Percentiles rank a stretch among this genome's conserved stretches.
Conservation (phyloP, 1,140 invertebrate species). For the Lordiphosa clarofinis region DNA sequence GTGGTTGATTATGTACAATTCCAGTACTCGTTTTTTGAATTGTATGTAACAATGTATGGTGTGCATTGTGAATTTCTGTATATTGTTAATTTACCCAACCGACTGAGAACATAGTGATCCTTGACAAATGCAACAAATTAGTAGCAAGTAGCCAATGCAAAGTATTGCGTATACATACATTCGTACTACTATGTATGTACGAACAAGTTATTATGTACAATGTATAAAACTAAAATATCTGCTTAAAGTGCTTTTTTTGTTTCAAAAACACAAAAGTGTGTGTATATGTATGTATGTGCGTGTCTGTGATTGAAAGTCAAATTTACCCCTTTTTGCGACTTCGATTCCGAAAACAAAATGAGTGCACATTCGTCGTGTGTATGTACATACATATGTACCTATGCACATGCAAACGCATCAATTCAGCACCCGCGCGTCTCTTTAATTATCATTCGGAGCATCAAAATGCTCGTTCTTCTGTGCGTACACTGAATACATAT, state of each 20-base stretch:
- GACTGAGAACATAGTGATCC: neutral
- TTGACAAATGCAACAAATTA: conserved; percentile 2
- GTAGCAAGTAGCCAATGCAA: neutral
- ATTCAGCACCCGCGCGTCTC: conserved; percentile 12
- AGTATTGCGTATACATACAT: too few relatives aligned
- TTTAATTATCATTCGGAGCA: conserved; percentile 22
- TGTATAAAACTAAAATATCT: too few relatives aligned
- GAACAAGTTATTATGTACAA: too few relatives aligned
- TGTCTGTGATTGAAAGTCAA: conserved; percentile 11
- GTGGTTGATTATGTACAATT: conserved; percentile 19
- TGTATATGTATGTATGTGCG: conserved; percentile 7
- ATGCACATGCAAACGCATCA: conserved; percentile 8
- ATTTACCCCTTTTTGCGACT: conserved; percentile 4
- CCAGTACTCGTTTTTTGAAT: conserved; percentile 6
- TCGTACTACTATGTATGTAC: too few relatives aligned
- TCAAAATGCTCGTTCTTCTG: conserved; percentile 6
- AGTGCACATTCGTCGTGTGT: conserved; percentile 1
- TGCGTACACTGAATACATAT: conserved; percentile 12
- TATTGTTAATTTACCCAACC: conserved; percentile 4
- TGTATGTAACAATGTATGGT: conserved; percentile 4
- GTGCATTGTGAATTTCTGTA: conserved; percentile 2
- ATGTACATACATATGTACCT: conserved; percentile 9
- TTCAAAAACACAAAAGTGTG: neutral
- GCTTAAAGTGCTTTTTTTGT: too few relatives aligned
- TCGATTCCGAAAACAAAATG: neutral